A percentile compares a stretch with the other conserved stretches of the same genome.
phyloP scores from a whole-genome alignment of 64 coral and sea anemone species.

The Astreopora myriophthalma region DNA sequence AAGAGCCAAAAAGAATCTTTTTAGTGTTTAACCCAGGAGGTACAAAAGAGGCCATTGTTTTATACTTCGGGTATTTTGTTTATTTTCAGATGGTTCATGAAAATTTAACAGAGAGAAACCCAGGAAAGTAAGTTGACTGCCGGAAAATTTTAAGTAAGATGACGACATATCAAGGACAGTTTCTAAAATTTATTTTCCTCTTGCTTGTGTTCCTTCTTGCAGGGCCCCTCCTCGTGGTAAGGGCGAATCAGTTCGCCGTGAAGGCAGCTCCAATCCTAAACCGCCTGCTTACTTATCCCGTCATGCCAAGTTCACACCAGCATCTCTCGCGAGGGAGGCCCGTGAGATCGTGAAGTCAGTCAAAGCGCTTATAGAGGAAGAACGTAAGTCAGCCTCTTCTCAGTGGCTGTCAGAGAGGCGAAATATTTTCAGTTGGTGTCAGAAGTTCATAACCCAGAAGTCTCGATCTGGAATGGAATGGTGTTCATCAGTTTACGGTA shows the following conservation, averaged over 20 bases:
- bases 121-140: slow-evolving; percentile 67
- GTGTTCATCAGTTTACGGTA: too few species aligned
- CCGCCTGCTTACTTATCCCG: slow-evolving; percentile 84
- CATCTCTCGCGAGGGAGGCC: slow-evolving; percentile 88
- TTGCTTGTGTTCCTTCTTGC: background rate
- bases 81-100: slow-evolving; percentile 88
- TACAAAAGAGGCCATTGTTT: background rate
- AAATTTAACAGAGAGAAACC: slow-evolving; percentile 60
- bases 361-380: slow-evolving; percentile 89
- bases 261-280: slow-evolving; percentile 53
- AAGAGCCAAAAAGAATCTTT: background rate
- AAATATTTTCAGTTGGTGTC: too few species aligned
- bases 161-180: background rate
- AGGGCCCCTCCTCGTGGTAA: slow-evolving; percentile 82
- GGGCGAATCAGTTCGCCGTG: slow-evolving; percentile 76
- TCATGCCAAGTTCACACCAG: slow-evolving; percentile 75
- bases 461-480: too few species aligned
- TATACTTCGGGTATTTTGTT: background rate
- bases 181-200: background rate
- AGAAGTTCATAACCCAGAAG: too few species aligned
- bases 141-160: background rate
- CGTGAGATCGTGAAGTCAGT: slow-evolving; percentile 83
- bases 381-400: slow-evolving; percentile 68
- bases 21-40: background rate
- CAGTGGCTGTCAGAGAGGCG: too few species aligned